Base-by-base conservation (phyloP, 35 echinoderm and acorn worm genomes). In the Ophioderma brevispina region DNA sequence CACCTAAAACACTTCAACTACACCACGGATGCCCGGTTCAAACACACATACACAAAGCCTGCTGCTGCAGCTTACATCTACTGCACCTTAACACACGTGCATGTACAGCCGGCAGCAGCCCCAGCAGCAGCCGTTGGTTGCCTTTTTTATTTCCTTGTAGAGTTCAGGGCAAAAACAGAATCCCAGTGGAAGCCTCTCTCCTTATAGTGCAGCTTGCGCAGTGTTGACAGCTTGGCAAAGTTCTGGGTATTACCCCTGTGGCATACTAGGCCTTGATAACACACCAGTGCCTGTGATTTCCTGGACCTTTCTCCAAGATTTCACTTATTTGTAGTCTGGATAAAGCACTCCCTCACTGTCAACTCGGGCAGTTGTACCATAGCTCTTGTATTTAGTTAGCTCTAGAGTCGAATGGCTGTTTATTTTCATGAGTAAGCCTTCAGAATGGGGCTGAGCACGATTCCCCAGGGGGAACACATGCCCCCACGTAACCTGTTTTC, bases 401-500 rank as follows among this genome's bases (percentile, higher is more conserved):
- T 70, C 59, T 30, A 25, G 2, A 25, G 10, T 25, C 10, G 59
- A 70, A 70, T 70, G 59, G 59, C 59, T 70, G 59, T 70, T 70
- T 70, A 70, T 70, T 70, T 70, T 70, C 59, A 70, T 70, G 59
- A 70, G 59, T 70, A 70, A 70, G 59, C 59, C 59, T 13, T 8
- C 59, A 18, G 23, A 70, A 70, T 70, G 28, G 28, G 59, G 59
- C 28, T 30, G 59, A 70, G 59, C 59, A 3, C n/a, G 59, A 70
- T 70, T 70, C 59, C 59, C 59, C n/a, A 30, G 59, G n/a, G 59
- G 59, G 10, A 3, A 25, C 17, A 18, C 1, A 70, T 70, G 59
- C 59, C 59, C 59, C 59, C 59, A 70, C 23, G 59, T 70, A 70
- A 70, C 59, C 59, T 70, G 59, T 70, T 70, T 70, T 70, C n/a